Evolutionary conservation across 2,888 invertebrate genomes (phyloP).

Genomic region (Kuschelorhynchus macadamiae): DNA sequence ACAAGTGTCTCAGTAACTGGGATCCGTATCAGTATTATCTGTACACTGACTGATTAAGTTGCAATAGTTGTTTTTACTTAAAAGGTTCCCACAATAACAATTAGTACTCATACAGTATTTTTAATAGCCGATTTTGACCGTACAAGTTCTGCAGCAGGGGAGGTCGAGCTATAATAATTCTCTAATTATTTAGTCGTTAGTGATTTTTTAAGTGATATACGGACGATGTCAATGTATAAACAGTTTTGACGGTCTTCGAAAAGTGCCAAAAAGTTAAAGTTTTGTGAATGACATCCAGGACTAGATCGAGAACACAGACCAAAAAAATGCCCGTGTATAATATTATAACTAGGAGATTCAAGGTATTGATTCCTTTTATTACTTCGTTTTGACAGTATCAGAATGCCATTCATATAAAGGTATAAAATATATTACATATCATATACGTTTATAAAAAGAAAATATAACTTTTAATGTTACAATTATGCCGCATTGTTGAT

Average conservation of each 20-base stretch:
- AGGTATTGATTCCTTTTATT: constrained; percentile 67
- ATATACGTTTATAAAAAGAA: constrained; percentile 3
- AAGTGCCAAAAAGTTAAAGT: constrained; percentile 41
- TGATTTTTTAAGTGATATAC: constrained; percentile 44
- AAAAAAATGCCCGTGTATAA: constrained; percentile 74
- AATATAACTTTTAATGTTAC: constrained; percentile 1
- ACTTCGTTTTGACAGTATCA: constrained; percentile 9
- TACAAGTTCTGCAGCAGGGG: constrained; percentile 26
- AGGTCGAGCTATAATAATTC: constrained; percentile 30
- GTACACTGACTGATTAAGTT: constrained; percentile 43
- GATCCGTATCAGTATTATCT: constrained; percentile 54
- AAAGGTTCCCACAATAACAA: constrained; percentile 34
- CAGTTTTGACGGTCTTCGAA: constrained; percentile 19
- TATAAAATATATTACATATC: constrained; percentile 2
- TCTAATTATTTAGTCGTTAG: constrained; percentile 38
- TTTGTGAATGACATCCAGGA: constrained; percentile 58
- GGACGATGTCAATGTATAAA: constrained; percentile 41
- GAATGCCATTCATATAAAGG: neutral
- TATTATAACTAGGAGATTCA: constrained; percentile 74
- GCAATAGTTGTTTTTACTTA: constrained; percentile 39
- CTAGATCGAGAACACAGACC: constrained; percentile 55
- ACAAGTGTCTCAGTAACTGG: constrained; percentile 50
- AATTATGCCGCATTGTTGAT: neutral
- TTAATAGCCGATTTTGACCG: constrained; percentile 39
- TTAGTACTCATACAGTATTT: constrained; percentile 36